Evolutionary conservation across 2,888 invertebrate genomes (phyloP).

Genomic region (Melipona beecheii): DNA sequence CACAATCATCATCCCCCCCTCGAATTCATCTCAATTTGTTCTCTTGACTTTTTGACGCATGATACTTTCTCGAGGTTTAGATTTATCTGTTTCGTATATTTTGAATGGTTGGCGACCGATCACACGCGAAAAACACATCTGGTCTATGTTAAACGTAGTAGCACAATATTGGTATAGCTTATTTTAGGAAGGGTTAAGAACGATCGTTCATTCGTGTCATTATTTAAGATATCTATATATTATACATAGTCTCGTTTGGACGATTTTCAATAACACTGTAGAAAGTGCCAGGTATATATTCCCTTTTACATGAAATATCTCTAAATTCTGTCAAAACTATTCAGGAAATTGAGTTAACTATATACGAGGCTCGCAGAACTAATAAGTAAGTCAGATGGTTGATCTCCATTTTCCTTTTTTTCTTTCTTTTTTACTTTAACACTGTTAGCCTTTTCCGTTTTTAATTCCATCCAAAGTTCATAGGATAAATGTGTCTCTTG

Average conservation of each 20-base stretch:
- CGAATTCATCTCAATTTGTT: slow-evolving; percentile 3
- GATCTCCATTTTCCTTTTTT: not conserved
- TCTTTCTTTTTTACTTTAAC: not conserved
- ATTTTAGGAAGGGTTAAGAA: slow-evolving; percentile 54
- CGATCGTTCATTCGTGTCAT: slow-evolving; percentile 39
- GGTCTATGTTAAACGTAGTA: slow-evolving; percentile 41
- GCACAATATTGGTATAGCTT: slow-evolving; percentile 45
- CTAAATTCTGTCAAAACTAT: slow-evolving; percentile 34
- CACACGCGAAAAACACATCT: slow-evolving; percentile 19
- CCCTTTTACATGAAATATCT: slow-evolving; percentile 28
- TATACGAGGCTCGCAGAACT: slow-evolving; percentile 2
- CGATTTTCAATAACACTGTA: slow-evolving; percentile 54
- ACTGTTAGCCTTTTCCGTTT: not conserved
- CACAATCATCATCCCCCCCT: not conserved
- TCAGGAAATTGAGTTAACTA: slow-evolving; percentile 19
- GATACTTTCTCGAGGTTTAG: not conserved
- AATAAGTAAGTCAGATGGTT: slow-evolving; percentile 6
- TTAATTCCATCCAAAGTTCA: slow-evolving; percentile 1
- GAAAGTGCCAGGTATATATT: slow-evolving; percentile 31
- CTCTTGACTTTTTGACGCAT: not conserved
- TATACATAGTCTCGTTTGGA: slow-evolving; percentile 57
- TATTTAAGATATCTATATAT: slow-evolving; percentile 44
- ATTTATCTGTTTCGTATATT: not conserved
- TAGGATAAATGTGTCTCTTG: not conserved
- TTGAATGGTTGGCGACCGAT: slow-evolving; percentile 34